A percentile compares a stretch with the other conserved stretches of the same genome.
These are phyloP conservation scores for Megaceryle alcyon DNA, from an alignment of 2,797 vertebrate species.

Conservation along the genomic window DNA sequence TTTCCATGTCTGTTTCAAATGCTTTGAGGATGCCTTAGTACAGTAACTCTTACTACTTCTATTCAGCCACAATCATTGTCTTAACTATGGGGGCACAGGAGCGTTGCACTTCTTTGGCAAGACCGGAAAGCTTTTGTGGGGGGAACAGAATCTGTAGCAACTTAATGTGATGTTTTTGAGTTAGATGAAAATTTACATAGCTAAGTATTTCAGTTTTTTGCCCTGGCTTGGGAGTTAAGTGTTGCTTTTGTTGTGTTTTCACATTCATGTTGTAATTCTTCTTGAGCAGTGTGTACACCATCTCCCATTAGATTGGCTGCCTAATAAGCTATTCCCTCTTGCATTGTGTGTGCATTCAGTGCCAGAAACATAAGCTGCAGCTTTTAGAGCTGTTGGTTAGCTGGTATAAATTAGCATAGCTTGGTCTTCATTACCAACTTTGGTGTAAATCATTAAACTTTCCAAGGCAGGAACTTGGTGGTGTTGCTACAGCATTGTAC, in stretches of 20 bases:
- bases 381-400: background rate
- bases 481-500: background rate
- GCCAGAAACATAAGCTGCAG: background rate
- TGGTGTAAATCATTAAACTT: constrained; percentile 43
- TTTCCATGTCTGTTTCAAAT: constrained; percentile 28
- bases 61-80: constrained; percentile 36
- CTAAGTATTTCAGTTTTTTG: background rate
- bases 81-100: background rate
- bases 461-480: background rate
- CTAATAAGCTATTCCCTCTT: constrained; percentile 64
- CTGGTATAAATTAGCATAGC: background rate
- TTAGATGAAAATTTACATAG: background rate
- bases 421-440: background rate
- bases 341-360: background rate
- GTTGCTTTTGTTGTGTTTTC: constrained; percentile 29
- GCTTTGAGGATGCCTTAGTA: background rate
- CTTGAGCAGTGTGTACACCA: background rate
- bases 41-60: background rate
- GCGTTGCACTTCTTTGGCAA: background rate
- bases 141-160: background rate
- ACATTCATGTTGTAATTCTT: constrained; percentile 33
- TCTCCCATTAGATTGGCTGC: constrained; percentile 30
- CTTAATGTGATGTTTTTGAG: background rate
- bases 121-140: background rate
- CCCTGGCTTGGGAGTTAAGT: background rate